A percentile compares a stretch with the other conserved stretches of the same genome.
phyloP scores from a whole-genome alignment of 2,888 invertebrate genomes.

The Campoplex capitator region DNA sequence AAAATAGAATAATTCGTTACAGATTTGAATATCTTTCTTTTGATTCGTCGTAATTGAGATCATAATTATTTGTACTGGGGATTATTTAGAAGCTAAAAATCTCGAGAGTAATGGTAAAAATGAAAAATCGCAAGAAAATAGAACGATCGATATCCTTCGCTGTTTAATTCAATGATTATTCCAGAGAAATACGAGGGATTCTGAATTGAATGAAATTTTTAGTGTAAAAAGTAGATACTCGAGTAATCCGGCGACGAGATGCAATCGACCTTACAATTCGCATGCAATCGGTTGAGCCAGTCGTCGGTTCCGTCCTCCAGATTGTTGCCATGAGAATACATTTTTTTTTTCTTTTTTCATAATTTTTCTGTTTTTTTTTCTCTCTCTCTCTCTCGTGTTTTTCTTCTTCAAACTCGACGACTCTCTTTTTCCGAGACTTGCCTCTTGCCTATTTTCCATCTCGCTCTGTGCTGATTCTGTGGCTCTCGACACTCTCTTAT shows the following conservation, averaged over 20 bases:
- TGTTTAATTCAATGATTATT: too few species aligned
- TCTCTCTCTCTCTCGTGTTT: background rate
- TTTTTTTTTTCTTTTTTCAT: slow-evolving; percentile 70
- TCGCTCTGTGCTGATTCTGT: slow-evolving; percentile 53
- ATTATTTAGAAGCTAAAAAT: too few species aligned
- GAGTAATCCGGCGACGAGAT: slow-evolving; percentile 29
- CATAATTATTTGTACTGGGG: too few species aligned
- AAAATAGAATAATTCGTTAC: background rate
- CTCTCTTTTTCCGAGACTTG: slow-evolving; percentile 52
- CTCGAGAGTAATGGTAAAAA: background rate
- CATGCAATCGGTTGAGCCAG: slow-evolving; percentile 69
- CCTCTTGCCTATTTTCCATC: slow-evolving; percentile 46
- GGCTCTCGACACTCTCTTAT: slow-evolving; percentile 61
- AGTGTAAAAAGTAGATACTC: slow-evolving; percentile 15
- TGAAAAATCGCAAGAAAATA: background rate
- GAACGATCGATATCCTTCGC: background rate
- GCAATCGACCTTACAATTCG: slow-evolving; percentile 58
- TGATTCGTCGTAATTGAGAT: background rate
- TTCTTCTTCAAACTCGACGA: slow-evolving; percentile 57
- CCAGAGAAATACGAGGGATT: background rate
- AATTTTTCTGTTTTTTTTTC: background rate
- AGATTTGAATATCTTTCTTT: background rate
- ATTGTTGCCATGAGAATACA: slow-evolving; percentile 83
- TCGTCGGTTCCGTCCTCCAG: slow-evolving; percentile 76
- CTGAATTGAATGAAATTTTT: background rate